A percentile compares a stretch with the other conserved stretches of the same genome.
Conservation (phyloP, 2,113 vertebrate species). For the Trichomycterus rosablanca region DNA sequence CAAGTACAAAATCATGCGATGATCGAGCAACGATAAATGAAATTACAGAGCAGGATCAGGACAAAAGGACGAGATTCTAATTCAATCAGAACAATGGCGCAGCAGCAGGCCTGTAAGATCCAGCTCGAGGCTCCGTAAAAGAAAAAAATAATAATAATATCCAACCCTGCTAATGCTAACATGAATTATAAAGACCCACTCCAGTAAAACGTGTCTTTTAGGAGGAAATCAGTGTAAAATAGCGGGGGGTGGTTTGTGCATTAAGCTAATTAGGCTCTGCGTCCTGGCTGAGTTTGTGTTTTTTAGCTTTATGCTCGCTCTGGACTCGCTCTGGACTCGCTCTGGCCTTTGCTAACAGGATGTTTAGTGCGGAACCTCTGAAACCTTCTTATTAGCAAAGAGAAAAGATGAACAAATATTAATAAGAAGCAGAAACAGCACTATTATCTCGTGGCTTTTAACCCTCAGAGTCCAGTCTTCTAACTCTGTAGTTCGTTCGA, state of each 20-base stretch:
- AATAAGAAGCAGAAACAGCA: too few relatives aligned
- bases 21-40: constrained; percentile 1
- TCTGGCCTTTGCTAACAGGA: not conserved
- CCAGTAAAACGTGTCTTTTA: constrained; percentile 11
- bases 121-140: constrained; percentile 11
- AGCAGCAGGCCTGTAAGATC: constrained; percentile 10
- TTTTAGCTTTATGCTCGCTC: constrained; percentile 1
- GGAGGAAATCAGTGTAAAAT: constrained; percentile 25
- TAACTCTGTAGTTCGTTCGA: too few relatives aligned
- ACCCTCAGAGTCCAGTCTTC: too few relatives aligned
- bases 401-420: too few relatives aligned
- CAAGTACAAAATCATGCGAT: constrained; percentile 19
- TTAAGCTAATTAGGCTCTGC: constrained; percentile 31
- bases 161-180: constrained; percentile 10
- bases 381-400: not conserved
- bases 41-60: constrained; percentile 28
- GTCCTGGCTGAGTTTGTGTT: not conserved
- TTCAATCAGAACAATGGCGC: constrained; percentile 20
- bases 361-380: too few relatives aligned
- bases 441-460: too few relatives aligned
- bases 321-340: not conserved
- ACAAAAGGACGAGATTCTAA: constrained; percentile 27
- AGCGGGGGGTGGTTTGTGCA: constrained; percentile 15
- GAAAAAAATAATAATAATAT: constrained; percentile 6
- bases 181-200: constrained; percentile 28